Conservation (phyloP, 2,113 vertebrate species). For the Pelecanoides urinatrix region DNA sequence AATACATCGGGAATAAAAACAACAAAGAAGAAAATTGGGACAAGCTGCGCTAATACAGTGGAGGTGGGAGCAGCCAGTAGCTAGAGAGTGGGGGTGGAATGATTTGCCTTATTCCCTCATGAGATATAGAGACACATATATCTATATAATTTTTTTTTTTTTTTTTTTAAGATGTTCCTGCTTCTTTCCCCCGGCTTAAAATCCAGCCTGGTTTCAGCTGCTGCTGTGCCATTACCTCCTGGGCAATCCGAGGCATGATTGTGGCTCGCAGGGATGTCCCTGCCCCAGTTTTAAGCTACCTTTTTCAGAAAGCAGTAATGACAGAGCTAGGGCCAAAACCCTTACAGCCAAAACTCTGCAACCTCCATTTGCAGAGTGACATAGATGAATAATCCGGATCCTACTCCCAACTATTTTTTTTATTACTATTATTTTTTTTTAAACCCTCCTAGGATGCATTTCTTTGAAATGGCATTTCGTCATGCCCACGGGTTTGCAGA, state of each 20-base stretch:
- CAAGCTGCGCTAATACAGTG: not conserved
- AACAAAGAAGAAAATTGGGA: conserved; percentile 54
- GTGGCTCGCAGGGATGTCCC: not conserved
- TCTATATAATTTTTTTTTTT: not conserved
- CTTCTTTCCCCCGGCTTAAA: not conserved
- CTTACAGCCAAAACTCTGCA: not conserved
- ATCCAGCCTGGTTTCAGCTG: not conserved
- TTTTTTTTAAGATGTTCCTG: not conserved
- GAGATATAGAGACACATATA: not conserved
- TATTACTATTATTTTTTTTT: not conserved
- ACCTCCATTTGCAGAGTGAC: not conserved
- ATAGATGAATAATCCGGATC: not conserved
- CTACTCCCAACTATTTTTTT: not conserved
- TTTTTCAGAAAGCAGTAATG: not conserved
- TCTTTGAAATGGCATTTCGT: not conserved
- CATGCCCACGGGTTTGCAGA: not conserved
- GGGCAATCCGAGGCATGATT: fast-evolving
- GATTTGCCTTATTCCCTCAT: not conserved
- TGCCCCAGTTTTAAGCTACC: not conserved
- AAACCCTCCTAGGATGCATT: not conserved
- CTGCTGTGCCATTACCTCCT: not conserved
- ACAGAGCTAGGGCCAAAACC: not conserved
- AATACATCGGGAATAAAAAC: conserved; percentile 34
- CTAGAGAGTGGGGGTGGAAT: not conserved
- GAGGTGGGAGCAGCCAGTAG: conserved; percentile 12